Evolutionary conservation across 2,888 invertebrate genomes (phyloP).

Genomic region (Melikaiella ostensackeni): DNA sequence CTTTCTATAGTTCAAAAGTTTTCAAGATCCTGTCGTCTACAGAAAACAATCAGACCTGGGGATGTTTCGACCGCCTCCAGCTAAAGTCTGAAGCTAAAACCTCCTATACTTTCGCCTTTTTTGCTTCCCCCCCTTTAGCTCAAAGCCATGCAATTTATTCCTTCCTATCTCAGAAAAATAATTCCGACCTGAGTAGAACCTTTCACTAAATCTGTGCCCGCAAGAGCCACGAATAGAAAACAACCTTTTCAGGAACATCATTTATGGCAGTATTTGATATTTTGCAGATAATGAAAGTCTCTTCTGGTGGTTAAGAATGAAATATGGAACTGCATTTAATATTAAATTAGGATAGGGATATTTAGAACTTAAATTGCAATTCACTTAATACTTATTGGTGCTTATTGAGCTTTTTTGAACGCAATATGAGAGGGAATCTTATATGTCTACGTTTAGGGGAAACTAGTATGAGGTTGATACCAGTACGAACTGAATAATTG

Average conservation of each 20-base stretch:
- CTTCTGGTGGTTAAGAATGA: neutral
- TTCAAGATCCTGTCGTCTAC: slow-evolving; percentile 14
- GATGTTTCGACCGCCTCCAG: slow-evolving; percentile 20
- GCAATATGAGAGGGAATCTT: too few species aligned
- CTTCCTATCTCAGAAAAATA: slow-evolving; percentile 13
- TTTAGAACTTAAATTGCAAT: too few species aligned
- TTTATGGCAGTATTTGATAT: neutral
- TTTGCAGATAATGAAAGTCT: neutral
- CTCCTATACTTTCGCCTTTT: slow-evolving; percentile 13
- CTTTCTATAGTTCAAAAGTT: slow-evolving; percentile 5
- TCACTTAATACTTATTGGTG: too few species aligned
- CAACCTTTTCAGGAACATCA: neutral
- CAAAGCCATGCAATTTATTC: slow-evolving; percentile 26
- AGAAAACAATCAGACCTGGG: slow-evolving; percentile 29
- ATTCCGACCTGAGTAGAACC: neutral
- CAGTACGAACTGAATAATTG: too few species aligned
- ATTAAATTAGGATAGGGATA: too few species aligned
- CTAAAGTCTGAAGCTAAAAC: slow-evolving; percentile 17
- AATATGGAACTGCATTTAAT: too few species aligned
- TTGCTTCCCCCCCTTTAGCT: neutral
- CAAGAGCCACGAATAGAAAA: neutral
- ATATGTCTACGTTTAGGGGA: too few species aligned
- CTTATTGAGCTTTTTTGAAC: too few species aligned
- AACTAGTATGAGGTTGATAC: too few species aligned
- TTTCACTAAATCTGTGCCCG: neutral